Evolutionary conservation across 2,888 invertebrate species (phyloP).

Genomic region (Meghimatium bilineatum): DNA sequence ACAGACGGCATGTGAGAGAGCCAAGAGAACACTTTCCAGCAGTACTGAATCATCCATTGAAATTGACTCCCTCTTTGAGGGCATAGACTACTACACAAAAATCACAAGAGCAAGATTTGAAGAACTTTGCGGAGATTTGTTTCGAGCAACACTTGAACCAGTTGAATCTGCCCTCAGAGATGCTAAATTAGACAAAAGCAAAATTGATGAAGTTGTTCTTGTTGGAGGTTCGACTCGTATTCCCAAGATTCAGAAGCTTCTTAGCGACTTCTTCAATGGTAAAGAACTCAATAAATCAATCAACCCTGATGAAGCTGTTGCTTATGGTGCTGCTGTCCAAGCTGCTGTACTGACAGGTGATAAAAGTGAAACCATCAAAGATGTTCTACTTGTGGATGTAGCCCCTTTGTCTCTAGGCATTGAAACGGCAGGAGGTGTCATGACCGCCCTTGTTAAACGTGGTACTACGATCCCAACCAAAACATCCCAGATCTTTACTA

Average conservation of each 20-base stretch:
- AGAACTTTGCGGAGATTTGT: conserved; percentile 75
- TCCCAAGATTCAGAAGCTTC: conserved; percentile 28
- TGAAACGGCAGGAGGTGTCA: conserved; percentile 46
- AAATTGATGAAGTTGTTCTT: conserved; percentile 84
- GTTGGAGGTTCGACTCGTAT: conserved; percentile 85
- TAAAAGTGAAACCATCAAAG: conserved; percentile 80
- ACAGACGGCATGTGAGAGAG: conserved; percentile 81
- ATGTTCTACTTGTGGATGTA: conserved; percentile 86
- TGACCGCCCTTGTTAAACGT: conserved; percentile 63
- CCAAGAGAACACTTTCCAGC: conserved; percentile 21
- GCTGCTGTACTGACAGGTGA: conserved; percentile 11
- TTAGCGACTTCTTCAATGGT: conserved; percentile 15
- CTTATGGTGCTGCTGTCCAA: conserved; percentile 79
- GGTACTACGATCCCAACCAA: conserved; percentile 68
- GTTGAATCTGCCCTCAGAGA: conserved; percentile 94
- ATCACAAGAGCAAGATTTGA: conserved; percentile 96
- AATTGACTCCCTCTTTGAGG: conserved; percentile 84
- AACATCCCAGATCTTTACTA: conserved; percentile 83
- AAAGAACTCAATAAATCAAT: conserved; percentile 81
- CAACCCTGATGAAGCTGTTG: conserved; percentile 98
- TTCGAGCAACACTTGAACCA: conserved; percentile 21
- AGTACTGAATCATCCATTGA: conserved; percentile 83
- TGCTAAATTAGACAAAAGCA: conserved; percentile 89
- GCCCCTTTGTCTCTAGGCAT: conserved; percentile 51
- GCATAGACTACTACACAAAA: conserved; percentile 87